phyloP scores from a whole-genome alignment of 2,888 invertebrate genomes.

The Scaptomyza polygonia region DNA sequence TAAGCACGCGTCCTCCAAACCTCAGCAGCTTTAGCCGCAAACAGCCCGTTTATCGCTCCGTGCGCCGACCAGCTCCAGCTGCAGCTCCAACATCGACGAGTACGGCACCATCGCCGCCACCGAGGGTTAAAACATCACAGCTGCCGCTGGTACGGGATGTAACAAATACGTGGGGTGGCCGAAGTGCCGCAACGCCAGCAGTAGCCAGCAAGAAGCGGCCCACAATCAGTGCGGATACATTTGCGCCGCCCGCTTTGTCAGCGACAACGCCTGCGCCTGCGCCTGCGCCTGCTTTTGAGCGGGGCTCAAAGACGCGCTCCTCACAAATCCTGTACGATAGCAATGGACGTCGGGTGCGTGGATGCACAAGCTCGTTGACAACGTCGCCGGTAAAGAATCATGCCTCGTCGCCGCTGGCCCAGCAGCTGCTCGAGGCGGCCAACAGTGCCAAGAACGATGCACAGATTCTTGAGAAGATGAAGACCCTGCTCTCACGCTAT shows the following conservation, averaged over 20 bases:
- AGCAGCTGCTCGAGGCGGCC: slow-evolving; percentile 90
- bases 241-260: slow-evolving; percentile 80
- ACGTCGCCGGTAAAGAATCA: slow-evolving; percentile 86
- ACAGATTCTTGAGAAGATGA: slow-evolving; percentile 90
- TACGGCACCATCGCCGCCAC: slow-evolving; percentile 32
- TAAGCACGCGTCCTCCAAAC: slow-evolving; percentile 69
- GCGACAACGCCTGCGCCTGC: slow-evolving; percentile 82
- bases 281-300: slow-evolving; percentile 85
- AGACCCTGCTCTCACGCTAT: slow-evolving; percentile 88
- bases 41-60: slow-evolving; percentile 83
- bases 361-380: slow-evolving; percentile 81
- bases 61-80: slow-evolving; percentile 79
- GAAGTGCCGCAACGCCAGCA: slow-evolving; percentile 82
- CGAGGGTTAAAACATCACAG: slow-evolving; percentile 43
- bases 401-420: slow-evolving; percentile 88
- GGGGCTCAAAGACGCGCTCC: slow-evolving; percentile 83
- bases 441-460: slow-evolving; percentile 90
- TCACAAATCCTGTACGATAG: slow-evolving; percentile 85
- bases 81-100: slow-evolving; percentile 63
- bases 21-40: slow-evolving; percentile 77
- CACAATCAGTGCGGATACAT: slow-evolving; percentile 87
- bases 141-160: slow-evolving; percentile 84
- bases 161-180: slow-evolving; percentile 91
- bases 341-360: slow-evolving; percentile 85
- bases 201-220: slow-evolving; percentile 84